These are phyloP conservation scores for Epinephelus cyanopodus DNA, from an alignment of 2,113 vertebrate genomes.

Conservation along the genomic window DNA sequence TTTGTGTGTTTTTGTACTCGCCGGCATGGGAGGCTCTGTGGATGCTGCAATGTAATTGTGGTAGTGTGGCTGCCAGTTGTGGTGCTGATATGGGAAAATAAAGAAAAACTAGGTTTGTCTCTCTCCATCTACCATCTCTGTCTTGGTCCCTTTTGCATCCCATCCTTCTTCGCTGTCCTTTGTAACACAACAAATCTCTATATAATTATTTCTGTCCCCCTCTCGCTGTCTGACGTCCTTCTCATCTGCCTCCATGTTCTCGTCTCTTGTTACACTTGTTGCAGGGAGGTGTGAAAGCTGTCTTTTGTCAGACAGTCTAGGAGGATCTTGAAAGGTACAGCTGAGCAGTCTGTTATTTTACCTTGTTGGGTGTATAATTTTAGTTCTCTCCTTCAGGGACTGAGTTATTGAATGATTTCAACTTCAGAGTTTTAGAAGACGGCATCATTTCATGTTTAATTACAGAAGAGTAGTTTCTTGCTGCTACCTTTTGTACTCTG, in stretches of 20 bases:
- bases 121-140: rapidly evolving
- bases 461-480: not conserved
- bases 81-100: constrained; percentile 38
- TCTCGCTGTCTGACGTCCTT: not conserved
- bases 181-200: not conserved
- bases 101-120: not conserved
- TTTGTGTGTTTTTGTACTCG: not conserved
- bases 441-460: constrained; percentile 3
- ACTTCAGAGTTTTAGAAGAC: not conserved
- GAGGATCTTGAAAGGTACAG: not conserved
- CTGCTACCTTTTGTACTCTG: not conserved
- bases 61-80: constrained; percentile 29
- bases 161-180: not conserved
- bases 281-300: constrained; percentile 26
- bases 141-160: not conserved
- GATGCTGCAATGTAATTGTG: constrained; percentile 39
- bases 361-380: constrained; percentile 18
- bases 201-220: not conserved
- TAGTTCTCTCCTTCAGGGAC: constrained; percentile 1
- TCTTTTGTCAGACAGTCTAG: constrained; percentile 1
- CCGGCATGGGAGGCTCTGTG: not conserved
- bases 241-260: constrained; percentile 5
- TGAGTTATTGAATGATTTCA: constrained; percentile 2
- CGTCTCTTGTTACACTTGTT: constrained; percentile 16
- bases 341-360: constrained; percentile 45